Percentiles rank a stretch among this genome's conserved stretches.
phyloP scores from a whole-genome alignment of 2,797 vertebrate genomes.

The Fringilla coelebs region DNA sequence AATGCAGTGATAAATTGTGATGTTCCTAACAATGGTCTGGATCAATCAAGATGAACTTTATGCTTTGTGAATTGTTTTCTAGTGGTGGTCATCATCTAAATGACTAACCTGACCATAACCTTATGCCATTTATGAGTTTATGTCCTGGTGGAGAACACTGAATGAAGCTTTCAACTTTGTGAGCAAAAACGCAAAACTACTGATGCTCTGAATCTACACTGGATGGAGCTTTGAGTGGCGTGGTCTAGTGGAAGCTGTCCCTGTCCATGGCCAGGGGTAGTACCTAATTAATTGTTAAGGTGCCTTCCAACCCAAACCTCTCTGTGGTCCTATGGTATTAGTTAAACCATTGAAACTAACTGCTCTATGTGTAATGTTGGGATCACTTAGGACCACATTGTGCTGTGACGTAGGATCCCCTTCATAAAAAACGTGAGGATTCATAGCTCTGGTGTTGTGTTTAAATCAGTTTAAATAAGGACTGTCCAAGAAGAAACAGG shows the following conservation, averaged over 20 bases:
- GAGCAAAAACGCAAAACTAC: neutral
- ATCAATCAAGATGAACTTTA: neutral
- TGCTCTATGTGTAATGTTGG: rapidly evolving
- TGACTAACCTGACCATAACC: neutral
- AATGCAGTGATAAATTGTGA: neutral
- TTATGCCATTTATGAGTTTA: neutral
- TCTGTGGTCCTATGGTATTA: neutral
- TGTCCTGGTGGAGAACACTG: neutral
- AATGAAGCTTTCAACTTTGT: neutral
- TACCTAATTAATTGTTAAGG: too few species aligned
- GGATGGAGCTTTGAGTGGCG: neutral
- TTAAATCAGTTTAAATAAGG: neutral
- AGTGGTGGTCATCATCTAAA: neutral
- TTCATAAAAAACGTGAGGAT: neutral
- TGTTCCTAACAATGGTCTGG: neutral
- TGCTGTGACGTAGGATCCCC: neutral
- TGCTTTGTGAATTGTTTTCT: neutral
- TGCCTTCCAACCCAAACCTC: neutral
- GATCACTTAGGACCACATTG: neutral
- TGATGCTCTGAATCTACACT: neutral
- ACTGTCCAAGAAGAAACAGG: neutral
- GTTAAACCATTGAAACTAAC: neutral
- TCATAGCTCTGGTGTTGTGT: neutral
- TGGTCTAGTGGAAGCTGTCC: neutral
- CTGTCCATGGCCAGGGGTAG: neutral